These are phyloP conservation scores for Conus ventricosus DNA, from an alignment of 1,140 invertebrate genomes.

Conservation along the genomic window DNA sequence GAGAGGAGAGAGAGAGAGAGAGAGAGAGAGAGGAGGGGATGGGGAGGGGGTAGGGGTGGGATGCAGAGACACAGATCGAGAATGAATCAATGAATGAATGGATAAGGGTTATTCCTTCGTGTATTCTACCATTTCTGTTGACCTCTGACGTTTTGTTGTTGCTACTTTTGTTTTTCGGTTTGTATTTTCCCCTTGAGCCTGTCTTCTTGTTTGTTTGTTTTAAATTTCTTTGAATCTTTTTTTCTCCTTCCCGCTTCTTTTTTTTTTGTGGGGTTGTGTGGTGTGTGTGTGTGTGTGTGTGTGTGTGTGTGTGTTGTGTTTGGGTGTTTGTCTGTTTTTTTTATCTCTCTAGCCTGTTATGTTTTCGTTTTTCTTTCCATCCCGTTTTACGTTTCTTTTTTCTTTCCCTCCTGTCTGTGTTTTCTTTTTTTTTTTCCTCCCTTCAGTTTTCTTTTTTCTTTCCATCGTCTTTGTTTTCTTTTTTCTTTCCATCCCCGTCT, in stretches of 20 bases:
- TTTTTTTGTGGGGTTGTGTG: too few species aligned
- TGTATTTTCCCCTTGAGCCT: background rate
- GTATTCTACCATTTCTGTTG: background rate
- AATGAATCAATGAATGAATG: conserved; percentile 40
- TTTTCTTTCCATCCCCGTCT: background rate
- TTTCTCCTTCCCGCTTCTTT: background rate
- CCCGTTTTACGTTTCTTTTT: background rate
- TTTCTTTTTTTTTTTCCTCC: background rate
- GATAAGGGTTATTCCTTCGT: background rate
- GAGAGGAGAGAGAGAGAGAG: conserved; percentile 35
- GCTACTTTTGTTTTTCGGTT: background rate
- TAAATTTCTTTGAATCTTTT: background rate
- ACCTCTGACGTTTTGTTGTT: background rate
- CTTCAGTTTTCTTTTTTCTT: background rate
- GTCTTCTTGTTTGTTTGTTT: background rate
- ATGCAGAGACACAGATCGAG: conserved; percentile 19
- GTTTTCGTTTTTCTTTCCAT: background rate
- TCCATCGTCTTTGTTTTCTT: background rate
- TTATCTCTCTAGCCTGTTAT: too few species aligned
- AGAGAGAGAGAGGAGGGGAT: conserved; percentile 39
- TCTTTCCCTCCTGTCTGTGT: background rate
- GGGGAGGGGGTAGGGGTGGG: too few species aligned
- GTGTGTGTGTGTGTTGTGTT: background rate
- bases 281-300: conserved; percentile 14
- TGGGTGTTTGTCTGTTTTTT: background rate